These are phyloP conservation scores for Drosophila ercepeae DNA, from an alignment of 1,140 invertebrate genomes.

Conservation along the genomic window DNA sequence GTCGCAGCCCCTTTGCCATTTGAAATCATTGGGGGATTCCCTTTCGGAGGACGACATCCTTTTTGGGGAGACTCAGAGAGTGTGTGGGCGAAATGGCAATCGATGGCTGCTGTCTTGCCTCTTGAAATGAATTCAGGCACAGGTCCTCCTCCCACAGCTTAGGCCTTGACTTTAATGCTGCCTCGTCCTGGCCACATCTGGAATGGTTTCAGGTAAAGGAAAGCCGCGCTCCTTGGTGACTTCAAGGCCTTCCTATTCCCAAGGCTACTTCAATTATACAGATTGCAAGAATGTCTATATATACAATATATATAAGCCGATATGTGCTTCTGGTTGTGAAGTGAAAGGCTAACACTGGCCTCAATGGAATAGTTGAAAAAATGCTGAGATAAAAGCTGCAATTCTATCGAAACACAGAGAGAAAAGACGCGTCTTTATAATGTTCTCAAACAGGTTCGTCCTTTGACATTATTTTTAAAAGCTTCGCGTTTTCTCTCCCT, in stretches of 20 bases:
- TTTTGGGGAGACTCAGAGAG: no score
- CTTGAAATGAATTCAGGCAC: conserved; percentile 48
- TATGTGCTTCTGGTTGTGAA: background rate
- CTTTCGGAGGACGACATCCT: background rate
- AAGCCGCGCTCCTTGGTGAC: background rate
- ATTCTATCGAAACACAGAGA: background rate
- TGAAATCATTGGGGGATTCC: conserved; percentile 1
- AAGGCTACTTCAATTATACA: conserved; percentile 69
- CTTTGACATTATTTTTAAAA: background rate
- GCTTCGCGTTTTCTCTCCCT: background rate
- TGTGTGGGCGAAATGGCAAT: conserved; percentile 20
- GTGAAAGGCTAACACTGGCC: background rate
- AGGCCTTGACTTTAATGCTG: conserved; percentile 51
- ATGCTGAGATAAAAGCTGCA: background rate
- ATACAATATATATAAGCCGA: conserved; percentile 1
- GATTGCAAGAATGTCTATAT: conserved; percentile 41
- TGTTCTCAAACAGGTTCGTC: no score
- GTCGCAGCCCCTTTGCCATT: conserved; percentile 1
- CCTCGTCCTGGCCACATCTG: conserved; percentile 12
- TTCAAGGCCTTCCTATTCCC: background rate
- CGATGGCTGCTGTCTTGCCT: conserved; percentile 39
- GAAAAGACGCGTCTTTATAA: no score
- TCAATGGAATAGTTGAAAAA: background rate
- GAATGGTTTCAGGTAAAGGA: background rate
- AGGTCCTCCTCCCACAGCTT: background rate